Base-by-base conservation (phyloP, 2,888 invertebrate genomes). In the Embidobia sp. region DNA sequence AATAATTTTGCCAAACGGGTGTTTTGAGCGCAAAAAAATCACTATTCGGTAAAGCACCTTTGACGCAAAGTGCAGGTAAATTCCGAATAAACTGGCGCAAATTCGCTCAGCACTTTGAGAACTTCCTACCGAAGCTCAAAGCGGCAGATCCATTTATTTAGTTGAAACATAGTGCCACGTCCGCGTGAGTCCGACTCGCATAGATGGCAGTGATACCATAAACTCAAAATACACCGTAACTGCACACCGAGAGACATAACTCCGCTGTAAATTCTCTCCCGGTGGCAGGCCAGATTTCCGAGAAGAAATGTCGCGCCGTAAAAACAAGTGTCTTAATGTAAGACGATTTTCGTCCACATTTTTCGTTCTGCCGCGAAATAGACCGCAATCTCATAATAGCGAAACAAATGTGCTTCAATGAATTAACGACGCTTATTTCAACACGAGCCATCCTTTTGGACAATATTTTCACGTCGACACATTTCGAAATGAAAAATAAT, bases 211-310 rank as follows among this genome's bases (percentile, higher is more conserved):
- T 33, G 72, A 72, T 72, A 63, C 48, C 55, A 48, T 63, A 55
- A 63, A 72, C 72, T 72, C 72, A 72, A 72, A 72, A 72, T 72
- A 63, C 55, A 72, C 61, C 46, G 53, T 37, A 69, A 57, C 48
- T 57, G 48, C 19, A 40, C 35, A 37, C 37, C 48, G 51, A 51
- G 72, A 42, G 55, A 70, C 35, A 72, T 63, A 72, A 63, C 48
- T 59, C 49, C 31, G 22, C 53, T 10, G 70, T 46, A 49, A 53
- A 70, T 63, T 70, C 53, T 53, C 53, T 53, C 22, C 6, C 51
- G 27, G 26, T 59, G 61, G 46, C 53, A 70, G 53, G 51, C 61
- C 53, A 63, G 70, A 70, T 70, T 63, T 48, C 53, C 31, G 31
- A 15, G 44, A 55, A 63, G 49, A 61, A 61, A 70, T 53, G 53